Base-by-base conservation (phyloP, 2,888 invertebrate species). In the Lypha dubia region DNA sequence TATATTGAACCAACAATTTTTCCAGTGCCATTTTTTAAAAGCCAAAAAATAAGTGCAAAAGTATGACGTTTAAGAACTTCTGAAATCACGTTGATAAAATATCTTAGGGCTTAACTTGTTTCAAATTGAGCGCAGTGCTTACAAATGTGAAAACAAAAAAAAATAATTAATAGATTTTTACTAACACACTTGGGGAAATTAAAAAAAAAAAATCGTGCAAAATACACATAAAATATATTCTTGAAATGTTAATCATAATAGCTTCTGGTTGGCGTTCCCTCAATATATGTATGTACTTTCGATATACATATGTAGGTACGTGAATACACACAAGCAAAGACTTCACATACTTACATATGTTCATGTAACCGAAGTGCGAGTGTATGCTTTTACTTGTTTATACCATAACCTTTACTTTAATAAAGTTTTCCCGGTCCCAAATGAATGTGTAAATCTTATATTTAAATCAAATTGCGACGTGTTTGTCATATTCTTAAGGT, bases 161-260 rank as follows among this genome's bases (percentile, higher is more conserved):
- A 8, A 35, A n/a, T 32, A 58, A 58, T 58, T 32, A 58, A 63
- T 11, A 74, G 63, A 53, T 63, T 74, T 73, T 22, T 49, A 6
- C 0, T 38, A 38, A 53, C 20, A 41, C 74, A 62, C 63, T 38
- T 4, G 28, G 63, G 28, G 63, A 49, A 74, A 53, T 41, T 74
- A 63, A 60, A 74, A 62, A 1, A n/a, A 74, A 38, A 51, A 28
- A 53, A 24, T 74, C 74, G 63, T 74, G 74, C 63, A 49, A 74
- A 41, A 28, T 8, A 32, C 13, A 53, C 32, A 65, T 75, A 53
- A 75, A 75, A 65, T 3, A 15, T 38, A 11, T 17, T 20, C 41
- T 56, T 53, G 53, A 65, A 65, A 75, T 75, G 75, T 75, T 75
- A 75, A 63, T 56, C 75, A 44, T 75, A 65, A 65, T 65, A 65